A percentile compares a stretch with the other conserved stretches of the same genome.
phyloP scores from a whole-genome alignment of 2,888 invertebrate species.

The Corbicula japonica region DNA sequence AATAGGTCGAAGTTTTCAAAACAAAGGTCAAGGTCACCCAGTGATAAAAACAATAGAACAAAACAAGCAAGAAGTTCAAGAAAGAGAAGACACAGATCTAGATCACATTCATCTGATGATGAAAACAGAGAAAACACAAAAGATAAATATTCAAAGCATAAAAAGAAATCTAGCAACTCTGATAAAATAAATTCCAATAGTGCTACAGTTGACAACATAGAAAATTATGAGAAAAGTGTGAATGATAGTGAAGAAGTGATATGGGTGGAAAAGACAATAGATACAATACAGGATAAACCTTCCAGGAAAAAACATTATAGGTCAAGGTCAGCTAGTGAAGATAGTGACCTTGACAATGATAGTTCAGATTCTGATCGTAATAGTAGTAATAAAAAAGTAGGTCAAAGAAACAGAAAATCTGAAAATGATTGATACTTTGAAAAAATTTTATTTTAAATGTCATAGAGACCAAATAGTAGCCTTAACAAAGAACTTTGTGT shows the following conservation, averaged over 20 bases:
- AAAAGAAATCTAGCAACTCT: neutral
- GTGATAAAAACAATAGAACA: constrained; percentile 24
- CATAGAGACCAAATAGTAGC: too few species aligned
- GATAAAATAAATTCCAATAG: neutral
- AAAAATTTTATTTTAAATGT: too few species aligned
- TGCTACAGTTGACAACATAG: neutral
- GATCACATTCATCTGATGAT: constrained; percentile 9
- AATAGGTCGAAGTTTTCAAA: constrained; percentile 3
- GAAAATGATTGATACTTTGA: too few species aligned
- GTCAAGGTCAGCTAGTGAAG: neutral
- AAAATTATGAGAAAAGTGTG: constrained; percentile 11
- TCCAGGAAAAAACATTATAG: neutral
- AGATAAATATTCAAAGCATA: neutral
- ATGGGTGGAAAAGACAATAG: constrained; percentile 31
- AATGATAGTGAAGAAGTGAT: constrained; percentile 7
- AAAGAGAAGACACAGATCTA: constrained; percentile 13
- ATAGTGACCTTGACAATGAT: neutral
- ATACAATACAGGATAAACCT: neutral
- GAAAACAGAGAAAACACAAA: constrained; percentile 33
- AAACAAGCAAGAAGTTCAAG: constrained; percentile 20
- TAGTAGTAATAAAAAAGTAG: too few species aligned
- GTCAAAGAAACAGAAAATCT: too few species aligned
- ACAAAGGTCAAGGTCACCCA: constrained; percentile 26
- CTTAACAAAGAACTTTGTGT: too few species aligned
- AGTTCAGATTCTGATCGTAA: too few species aligned